Conservation (phyloP, 2,888 invertebrate species). For the Morpho deidamia region DNA sequence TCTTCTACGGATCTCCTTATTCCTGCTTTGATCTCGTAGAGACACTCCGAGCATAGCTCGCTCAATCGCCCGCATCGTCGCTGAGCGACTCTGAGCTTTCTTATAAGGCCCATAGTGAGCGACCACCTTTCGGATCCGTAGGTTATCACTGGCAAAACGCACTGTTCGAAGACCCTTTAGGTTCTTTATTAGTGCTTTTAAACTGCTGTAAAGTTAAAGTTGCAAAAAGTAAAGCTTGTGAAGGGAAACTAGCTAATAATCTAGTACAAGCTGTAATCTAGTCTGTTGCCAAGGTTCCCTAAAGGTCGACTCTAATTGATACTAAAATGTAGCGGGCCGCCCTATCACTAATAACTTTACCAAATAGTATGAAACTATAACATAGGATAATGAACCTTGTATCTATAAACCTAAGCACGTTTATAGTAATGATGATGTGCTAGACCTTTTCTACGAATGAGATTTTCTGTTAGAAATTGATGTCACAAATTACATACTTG, state of each 20-base stretch:
- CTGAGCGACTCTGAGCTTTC: no score
- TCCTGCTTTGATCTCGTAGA: no score
- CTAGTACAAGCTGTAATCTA: background rate
- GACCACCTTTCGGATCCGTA: no score
- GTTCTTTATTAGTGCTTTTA: no score
- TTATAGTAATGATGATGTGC: background rate
- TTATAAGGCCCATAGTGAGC: no score
- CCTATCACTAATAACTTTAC: slow-evolving; percentile 6
- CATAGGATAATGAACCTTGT: background rate
- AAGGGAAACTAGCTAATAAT: background rate
- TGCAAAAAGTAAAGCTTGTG: no score
- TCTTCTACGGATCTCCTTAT: no score
- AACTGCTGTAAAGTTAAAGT: no score
- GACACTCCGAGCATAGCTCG: no score
- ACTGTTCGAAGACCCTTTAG: no score
- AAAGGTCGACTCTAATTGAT: slow-evolving; percentile 8
- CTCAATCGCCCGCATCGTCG: no score
- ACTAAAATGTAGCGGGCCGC: slow-evolving; percentile 6
- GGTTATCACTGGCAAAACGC: no score
- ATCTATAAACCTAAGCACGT: background rate
- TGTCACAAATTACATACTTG: slow-evolving; percentile 1
- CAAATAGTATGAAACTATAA: background rate
- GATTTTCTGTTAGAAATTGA: slow-evolving; percentile 3
- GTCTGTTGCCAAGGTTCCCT: background rate
- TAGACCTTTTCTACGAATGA: background rate